phyloP scores from a whole-genome alignment of 30 jellyfish, hydroid and myxozoan genomes.

The Sanderia malayensis region DNA sequence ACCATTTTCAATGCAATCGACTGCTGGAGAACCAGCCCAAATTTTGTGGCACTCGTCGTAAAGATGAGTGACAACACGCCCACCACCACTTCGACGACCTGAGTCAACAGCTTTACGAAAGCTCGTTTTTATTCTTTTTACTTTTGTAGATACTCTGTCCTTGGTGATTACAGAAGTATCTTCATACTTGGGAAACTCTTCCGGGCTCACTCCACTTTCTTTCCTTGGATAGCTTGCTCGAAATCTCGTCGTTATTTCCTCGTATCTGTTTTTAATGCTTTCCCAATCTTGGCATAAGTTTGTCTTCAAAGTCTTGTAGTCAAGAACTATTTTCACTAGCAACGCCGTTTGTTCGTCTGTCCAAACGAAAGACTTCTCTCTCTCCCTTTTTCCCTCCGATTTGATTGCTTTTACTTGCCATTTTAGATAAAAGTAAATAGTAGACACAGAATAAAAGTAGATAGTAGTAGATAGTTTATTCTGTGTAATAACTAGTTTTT shows the following conservation, averaged over 20 bases:
- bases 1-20: not conserved
- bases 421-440: too few relatives aligned
- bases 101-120: slow-evolving; percentile 4
- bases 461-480: too few relatives aligned
- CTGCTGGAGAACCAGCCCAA: slow-evolving; percentile 21
- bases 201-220: too few relatives aligned
- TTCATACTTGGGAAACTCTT: slow-evolving; percentile 21
- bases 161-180: slow-evolving; percentile 12
- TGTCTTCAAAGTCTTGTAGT: slow-evolving; percentile 10
- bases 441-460: too few relatives aligned
- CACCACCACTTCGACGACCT: slow-evolving; percentile 9
- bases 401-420: too few relatives aligned
- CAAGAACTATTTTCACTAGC: not conserved
- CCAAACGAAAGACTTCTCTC: slow-evolving; percentile 13
- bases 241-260: slow-evolving; percentile 13
- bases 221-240: slow-evolving; percentile 20
- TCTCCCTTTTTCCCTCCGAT: not conserved
- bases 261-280: slow-evolving; percentile 25
- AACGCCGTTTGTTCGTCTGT: slow-evolving; percentile 28
- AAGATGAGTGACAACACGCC: not conserved
- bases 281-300: slow-evolving; percentile 31
- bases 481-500: too few relatives aligned
- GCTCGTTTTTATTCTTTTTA: not conserved
- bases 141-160: not conserved
- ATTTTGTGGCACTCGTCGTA: slow-evolving; percentile 1